Conservation (phyloP, 2,888 invertebrate genomes). For the Cataglyphis cursor region DNA sequence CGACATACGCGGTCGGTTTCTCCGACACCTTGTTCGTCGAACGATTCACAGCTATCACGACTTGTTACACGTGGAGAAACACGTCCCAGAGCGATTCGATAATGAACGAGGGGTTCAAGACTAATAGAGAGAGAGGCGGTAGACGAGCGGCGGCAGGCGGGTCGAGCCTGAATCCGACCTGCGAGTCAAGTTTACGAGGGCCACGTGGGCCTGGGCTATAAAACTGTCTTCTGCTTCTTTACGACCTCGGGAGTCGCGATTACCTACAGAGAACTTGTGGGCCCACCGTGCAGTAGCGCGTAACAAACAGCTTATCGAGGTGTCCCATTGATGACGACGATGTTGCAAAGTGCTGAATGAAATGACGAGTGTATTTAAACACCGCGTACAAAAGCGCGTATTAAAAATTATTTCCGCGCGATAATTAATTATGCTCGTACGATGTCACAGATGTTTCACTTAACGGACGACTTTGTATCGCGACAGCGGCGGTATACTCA, state of each 20-base stretch:
- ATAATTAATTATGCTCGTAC: slow-evolving; percentile 25
- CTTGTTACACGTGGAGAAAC: slow-evolving; percentile 71
- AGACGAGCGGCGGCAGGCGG: slow-evolving; percentile 69
- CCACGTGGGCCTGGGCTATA: slow-evolving; percentile 88
- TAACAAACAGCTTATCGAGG: slow-evolving; percentile 75
- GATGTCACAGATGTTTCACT: slow-evolving; percentile 52
- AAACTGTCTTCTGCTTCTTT: slow-evolving; percentile 88
- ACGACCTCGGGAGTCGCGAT: slow-evolving; percentile 85
- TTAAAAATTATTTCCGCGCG: slow-evolving; percentile 41
- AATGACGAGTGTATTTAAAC: slow-evolving; percentile 20
- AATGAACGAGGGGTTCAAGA: slow-evolving; percentile 75
- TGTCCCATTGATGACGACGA: slow-evolving; percentile 75
- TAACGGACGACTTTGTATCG: slow-evolving; percentile 28
- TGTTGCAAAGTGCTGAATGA: slow-evolving; percentile 53
- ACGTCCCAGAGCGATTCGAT: slow-evolving; percentile 72
- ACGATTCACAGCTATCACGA: slow-evolving; percentile 72
- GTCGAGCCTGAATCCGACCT: slow-evolving; percentile 69
- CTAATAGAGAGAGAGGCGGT: slow-evolving; percentile 69
- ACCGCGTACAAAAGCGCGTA: slow-evolving; percentile 22
- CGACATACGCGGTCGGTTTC: slow-evolving; percentile 52
- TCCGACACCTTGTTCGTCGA: slow-evolving; percentile 38
- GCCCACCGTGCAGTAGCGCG: slow-evolving; percentile 77
- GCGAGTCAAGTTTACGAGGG: slow-evolving; percentile 83
- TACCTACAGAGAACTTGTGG: slow-evolving; percentile 78
- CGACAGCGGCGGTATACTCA: slow-evolving; percentile 40